Evolutionary conservation across 2,797 vertebrate genomes (phyloP).

Genomic region (Pseudochromis fuscus): DNA sequence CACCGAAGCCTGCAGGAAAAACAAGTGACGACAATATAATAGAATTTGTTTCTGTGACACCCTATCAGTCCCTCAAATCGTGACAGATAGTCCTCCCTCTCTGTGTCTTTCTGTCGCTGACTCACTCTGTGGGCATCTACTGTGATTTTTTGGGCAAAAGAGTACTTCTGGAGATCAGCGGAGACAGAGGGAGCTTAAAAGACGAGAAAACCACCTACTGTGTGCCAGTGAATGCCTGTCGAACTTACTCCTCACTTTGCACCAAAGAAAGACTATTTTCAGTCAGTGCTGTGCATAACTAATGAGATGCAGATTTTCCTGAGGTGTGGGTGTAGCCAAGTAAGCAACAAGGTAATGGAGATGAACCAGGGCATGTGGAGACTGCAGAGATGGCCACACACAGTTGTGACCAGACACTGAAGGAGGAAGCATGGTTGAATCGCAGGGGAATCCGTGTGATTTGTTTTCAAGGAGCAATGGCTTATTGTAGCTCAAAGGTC

Average conservation of each 20-base stretch:
- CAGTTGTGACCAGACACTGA: constrained; percentile 14
- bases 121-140: constrained; percentile 69
- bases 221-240: constrained; percentile 60
- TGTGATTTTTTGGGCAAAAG: constrained; percentile 53
- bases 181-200: constrained; percentile 47
- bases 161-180: constrained; percentile 44
- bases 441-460: constrained; percentile 49
- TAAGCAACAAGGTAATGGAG: constrained; percentile 17
- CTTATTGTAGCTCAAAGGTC: constrained; percentile 68
- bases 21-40: constrained; percentile 42
- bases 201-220: constrained; percentile 53
- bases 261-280: constrained; percentile 57
- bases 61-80: constrained; percentile 60
- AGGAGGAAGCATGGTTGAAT: constrained; percentile 17
- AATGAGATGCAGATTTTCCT: constrained; percentile 57
- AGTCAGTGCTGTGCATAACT: constrained; percentile 48
- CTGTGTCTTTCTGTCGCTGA: constrained; percentile 61
- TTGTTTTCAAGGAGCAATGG: constrained; percentile 51
- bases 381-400: constrained; percentile 13
- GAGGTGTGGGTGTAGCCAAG: constrained; percentile 43
- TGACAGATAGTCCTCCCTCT: constrained; percentile 72
- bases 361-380: constrained; percentile 13
- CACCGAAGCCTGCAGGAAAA: constrained; percentile 35
- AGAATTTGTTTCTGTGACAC: constrained; percentile 58
- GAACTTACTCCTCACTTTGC: constrained; percentile 63